Conservation (phyloP, 2,888 invertebrate species). For the Apodemia mormo region DNA sequence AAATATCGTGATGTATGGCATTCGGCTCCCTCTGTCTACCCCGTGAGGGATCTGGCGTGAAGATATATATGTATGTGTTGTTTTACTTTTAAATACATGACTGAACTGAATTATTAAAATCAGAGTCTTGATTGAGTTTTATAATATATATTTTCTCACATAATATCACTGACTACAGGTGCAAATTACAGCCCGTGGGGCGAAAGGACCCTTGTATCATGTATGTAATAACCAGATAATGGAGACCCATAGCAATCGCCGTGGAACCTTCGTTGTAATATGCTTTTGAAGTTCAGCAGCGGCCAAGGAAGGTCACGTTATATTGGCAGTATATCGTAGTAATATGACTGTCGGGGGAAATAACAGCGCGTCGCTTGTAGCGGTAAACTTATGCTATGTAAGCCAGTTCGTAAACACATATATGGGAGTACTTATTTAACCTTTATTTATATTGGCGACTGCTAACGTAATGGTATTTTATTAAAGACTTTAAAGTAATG, state of each 20-base stretch:
- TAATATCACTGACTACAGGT: slow-evolving; percentile 73
- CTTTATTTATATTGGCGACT: slow-evolving; percentile 23
- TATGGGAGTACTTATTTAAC: slow-evolving; percentile 29
- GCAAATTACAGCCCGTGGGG: slow-evolving; percentile 71
- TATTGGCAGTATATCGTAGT: slow-evolving; percentile 60
- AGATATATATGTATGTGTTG: neutral
- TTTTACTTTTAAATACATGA: neutral
- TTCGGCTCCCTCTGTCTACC: too few relatives aligned
- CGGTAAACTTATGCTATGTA: slow-evolving; percentile 52
- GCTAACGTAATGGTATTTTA: neutral
- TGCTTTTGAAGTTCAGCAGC: slow-evolving; percentile 44
- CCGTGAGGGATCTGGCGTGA: too few relatives aligned
- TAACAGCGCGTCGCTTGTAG: slow-evolving; percentile 59
- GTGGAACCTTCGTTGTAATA: slow-evolving; percentile 32
- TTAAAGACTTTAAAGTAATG: neutral
- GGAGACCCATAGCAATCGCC: slow-evolving; percentile 51
- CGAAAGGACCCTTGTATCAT: slow-evolving; percentile 62
- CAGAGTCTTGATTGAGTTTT: slow-evolving; percentile 20
- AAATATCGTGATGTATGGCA: too few relatives aligned
- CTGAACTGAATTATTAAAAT: neutral
- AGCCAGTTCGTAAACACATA: slow-evolving; percentile 40
- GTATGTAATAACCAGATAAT: slow-evolving; percentile 51
- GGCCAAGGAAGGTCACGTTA: slow-evolving; percentile 52
- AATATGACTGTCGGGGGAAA: slow-evolving; percentile 73
- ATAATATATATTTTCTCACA: slow-evolving; percentile 68